Conservation (phyloP, 2,888 invertebrate species). For the Muschampia plurimacula region DNA sequence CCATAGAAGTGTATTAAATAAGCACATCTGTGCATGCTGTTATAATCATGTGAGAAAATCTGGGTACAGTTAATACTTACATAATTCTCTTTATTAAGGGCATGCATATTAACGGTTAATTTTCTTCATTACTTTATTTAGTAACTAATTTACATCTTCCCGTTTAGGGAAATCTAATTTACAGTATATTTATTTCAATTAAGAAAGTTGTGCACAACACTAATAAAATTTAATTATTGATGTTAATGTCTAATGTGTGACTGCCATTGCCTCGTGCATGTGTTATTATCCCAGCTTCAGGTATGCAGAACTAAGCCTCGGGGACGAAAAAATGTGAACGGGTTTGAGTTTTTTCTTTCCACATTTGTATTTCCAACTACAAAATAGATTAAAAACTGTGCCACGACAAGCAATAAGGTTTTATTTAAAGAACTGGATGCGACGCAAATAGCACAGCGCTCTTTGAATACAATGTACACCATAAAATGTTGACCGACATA, state of each 20-base stretch:
- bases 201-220: background rate
- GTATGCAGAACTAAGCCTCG: conserved; percentile 21
- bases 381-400: conserved; percentile 36
- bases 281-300: conserved; percentile 18
- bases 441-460: conserved; percentile 22
- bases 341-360: conserved; percentile 18
- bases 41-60: conserved; percentile 60
- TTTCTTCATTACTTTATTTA: conserved; percentile 4
- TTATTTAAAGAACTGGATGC: conserved; percentile 31
- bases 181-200: background rate
- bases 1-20: conserved; percentile 59
- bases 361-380: conserved; percentile 20
- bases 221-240: conserved; percentile 1
- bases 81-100: conserved; percentile 50
- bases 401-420: conserved; percentile 7
- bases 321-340: conserved; percentile 16
- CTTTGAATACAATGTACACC: conserved; percentile 23
- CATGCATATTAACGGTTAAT: conserved; percentile 14
- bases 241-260: conserved; percentile 20
- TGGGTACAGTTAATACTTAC: conserved; percentile 58
- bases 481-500: conserved; percentile 28
- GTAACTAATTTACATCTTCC: background rate
- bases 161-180: conserved; percentile 1
- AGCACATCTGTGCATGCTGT: conserved; percentile 52
- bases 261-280: background rate